Evolutionary conservation across 2,797 vertebrate genomes (phyloP).

Genomic region (Brachymystax lenok): DNA sequence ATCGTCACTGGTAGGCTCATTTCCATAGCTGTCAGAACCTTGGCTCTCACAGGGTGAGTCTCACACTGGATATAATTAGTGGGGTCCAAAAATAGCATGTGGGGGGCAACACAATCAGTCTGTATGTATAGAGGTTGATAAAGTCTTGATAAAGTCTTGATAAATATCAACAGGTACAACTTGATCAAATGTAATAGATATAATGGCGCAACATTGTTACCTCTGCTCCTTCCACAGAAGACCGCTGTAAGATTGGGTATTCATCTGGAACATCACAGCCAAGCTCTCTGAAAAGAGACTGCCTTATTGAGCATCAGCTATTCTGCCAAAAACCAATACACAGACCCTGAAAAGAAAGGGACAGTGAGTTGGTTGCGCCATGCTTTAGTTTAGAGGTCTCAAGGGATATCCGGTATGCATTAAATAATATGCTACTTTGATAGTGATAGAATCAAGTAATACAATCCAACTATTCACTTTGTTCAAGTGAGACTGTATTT

Average conservation of each 20-base stretch:
- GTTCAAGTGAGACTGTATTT: too few relatives aligned
- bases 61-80: constrained; percentile 76
- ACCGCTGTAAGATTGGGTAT: background rate
- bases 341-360: background rate
- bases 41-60: constrained; percentile 65
- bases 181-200: background rate
- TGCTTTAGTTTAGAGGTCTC: too few relatives aligned
- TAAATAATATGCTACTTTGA: too few relatives aligned
- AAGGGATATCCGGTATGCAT: too few relatives aligned
- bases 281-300: background rate
- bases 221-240: background rate
- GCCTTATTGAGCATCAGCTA: background rate
- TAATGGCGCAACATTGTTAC: background rate
- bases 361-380: background rate
- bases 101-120: background rate
- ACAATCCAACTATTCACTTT: background rate
- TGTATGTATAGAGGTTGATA: too few relatives aligned
- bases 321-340: background rate
- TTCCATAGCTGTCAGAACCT: constrained; percentile 59
- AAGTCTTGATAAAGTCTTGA: background rate
- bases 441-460: background rate
- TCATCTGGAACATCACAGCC: background rate
- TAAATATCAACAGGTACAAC: background rate
- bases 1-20: constrained; percentile 76
- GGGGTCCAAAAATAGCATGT: constrained; percentile 35